Conservation (phyloP, 2,888 invertebrate genomes). For the Caenorhabditis sp. region DNA sequence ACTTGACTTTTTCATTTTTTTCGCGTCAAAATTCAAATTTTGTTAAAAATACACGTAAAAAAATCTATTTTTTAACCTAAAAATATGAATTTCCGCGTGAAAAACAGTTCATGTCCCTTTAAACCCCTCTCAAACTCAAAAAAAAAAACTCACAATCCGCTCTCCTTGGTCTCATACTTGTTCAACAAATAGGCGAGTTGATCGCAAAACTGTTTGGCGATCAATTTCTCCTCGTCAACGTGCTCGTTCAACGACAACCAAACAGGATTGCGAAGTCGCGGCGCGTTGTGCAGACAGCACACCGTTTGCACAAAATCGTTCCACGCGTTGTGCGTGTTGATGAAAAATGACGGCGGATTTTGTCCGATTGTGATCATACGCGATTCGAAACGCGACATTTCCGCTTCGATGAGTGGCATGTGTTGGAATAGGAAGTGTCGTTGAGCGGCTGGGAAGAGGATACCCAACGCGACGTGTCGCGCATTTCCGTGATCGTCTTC, state of each 20-base stretch:
- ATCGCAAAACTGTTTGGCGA: constrained; percentile 56
- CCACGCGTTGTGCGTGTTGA: constrained; percentile 57
- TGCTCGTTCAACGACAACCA: constrained; percentile 57
- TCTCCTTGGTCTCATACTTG: constrained; percentile 56
- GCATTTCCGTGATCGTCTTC: constrained; percentile 35
- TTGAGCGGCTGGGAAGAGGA: constrained; percentile 26
- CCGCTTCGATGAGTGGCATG: constrained; percentile 63
- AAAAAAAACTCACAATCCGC: constrained; percentile 56
- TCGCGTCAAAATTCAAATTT: too few relatives aligned
- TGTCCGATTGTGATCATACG: constrained; percentile 45
- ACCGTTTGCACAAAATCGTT: constrained; percentile 47
- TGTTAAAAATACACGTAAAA: too few relatives aligned
- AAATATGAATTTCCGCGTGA: too few relatives aligned
- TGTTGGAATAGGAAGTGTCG: constrained; percentile 50
- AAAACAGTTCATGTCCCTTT: too few relatives aligned
- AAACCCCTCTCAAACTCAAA: neutral
- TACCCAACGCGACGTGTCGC: constrained; percentile 39
- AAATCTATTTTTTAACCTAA: too few relatives aligned
- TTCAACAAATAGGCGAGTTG: constrained; percentile 52
- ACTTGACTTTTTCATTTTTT: too few relatives aligned
- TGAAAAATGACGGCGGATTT: constrained; percentile 52
- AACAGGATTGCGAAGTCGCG: constrained; percentile 56
- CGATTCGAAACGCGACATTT: constrained; percentile 53
- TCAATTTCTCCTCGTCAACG: constrained; percentile 30
- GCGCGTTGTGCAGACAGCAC: constrained; percentile 61